phyloP scores from a whole-genome alignment of 2,113 vertebrate genomes.

The Siniperca knerii region DNA sequence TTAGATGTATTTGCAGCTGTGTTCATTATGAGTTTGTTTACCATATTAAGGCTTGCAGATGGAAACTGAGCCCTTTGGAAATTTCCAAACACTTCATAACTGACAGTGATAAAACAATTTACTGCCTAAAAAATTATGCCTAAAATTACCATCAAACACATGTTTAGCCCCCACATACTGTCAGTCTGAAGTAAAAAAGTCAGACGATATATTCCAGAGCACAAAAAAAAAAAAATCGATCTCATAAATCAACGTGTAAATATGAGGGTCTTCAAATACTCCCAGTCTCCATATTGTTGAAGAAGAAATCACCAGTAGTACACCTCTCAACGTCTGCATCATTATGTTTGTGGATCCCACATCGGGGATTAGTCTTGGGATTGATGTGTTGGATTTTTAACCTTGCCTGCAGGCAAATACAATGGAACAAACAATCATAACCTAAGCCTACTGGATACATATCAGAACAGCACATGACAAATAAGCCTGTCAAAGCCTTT shows the following conservation, averaged over 20 bases:
- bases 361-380: slow-evolving; percentile 56
- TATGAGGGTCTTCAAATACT: slow-evolving; percentile 32
- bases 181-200: slow-evolving; percentile 19
- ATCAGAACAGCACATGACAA: slow-evolving; percentile 68
- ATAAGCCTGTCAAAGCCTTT: slow-evolving; percentile 63
- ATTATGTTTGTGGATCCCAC: slow-evolving; percentile 46
- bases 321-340: slow-evolving; percentile 45
- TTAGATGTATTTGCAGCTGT: background rate
- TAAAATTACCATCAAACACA: slow-evolving; percentile 8
- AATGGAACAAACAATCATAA: slow-evolving; percentile 68
- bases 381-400: slow-evolving; percentile 67
- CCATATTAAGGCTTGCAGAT: slow-evolving; percentile 21
- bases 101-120: slow-evolving; percentile 21
- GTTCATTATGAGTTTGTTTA: slow-evolving; percentile 37
- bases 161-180: background rate
- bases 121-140: slow-evolving; percentile 1
- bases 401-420: slow-evolving; percentile 59
- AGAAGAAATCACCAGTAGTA: slow-evolving; percentile 35
- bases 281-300: slow-evolving; percentile 27
- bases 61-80: slow-evolving; percentile 13
- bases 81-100: slow-evolving; percentile 9
- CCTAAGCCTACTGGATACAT: slow-evolving; percentile 51
- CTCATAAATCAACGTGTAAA: slow-evolving; percentile 41
- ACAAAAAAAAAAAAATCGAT: slow-evolving; percentile 1
- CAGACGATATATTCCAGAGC: background rate